phyloP scores from a whole-genome alignment of 30 jellyfish, hydroid and myxozoan genomes.

The Aurelia sp. region DNA sequence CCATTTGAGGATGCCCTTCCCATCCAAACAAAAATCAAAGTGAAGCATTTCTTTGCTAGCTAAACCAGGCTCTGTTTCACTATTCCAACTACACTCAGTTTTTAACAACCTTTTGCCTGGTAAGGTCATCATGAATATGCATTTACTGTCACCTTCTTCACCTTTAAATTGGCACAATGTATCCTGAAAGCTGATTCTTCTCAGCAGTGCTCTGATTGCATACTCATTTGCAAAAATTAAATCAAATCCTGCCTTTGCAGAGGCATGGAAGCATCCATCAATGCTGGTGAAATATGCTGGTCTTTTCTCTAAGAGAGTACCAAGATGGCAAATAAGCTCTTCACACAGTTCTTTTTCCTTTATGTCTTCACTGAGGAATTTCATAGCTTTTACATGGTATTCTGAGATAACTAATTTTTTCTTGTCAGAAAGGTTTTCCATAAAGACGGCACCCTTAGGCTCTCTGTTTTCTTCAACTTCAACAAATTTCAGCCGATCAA shows the following conservation, averaged over 20 bases:
- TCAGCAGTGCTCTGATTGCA: slow-evolving; percentile 27
- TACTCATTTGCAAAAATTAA: slow-evolving; percentile 40
- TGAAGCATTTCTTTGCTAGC: not conserved
- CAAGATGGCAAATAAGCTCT: slow-evolving; percentile 45
- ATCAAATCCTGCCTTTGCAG: slow-evolving; percentile 50
- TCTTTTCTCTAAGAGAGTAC: slow-evolving; percentile 45
- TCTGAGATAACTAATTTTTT: slow-evolving; percentile 25
- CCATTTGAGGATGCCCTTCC: slow-evolving; percentile 19
- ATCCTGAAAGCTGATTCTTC: slow-evolving; percentile 31
- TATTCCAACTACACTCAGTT: slow-evolving; percentile 15
- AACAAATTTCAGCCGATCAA: slow-evolving; percentile 18
- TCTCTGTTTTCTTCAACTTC: slow-evolving; percentile 30
- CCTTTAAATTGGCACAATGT: slow-evolving; percentile 16
- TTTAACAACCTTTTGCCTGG: not conserved
- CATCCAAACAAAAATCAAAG: slow-evolving; percentile 33
- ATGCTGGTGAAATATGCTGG: slow-evolving; percentile 8
- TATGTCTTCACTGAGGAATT: slow-evolving; percentile 1
- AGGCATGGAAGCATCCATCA: slow-evolving; percentile 51
- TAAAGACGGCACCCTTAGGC: slow-evolving; percentile 6
- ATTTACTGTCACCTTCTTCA: slow-evolving; percentile 5
- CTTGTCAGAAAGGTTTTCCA: slow-evolving; percentile 17
- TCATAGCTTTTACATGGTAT: slow-evolving; percentile 1
- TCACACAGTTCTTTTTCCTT: slow-evolving; percentile 24
- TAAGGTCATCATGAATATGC: slow-evolving; percentile 13
- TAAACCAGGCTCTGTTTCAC: slow-evolving; percentile 24